Evolutionary conservation across 2,113 vertebrate species (phyloP), one percentile per base, ranked within the genome.

Genomic region (Chamaea fasciata): DNA sequence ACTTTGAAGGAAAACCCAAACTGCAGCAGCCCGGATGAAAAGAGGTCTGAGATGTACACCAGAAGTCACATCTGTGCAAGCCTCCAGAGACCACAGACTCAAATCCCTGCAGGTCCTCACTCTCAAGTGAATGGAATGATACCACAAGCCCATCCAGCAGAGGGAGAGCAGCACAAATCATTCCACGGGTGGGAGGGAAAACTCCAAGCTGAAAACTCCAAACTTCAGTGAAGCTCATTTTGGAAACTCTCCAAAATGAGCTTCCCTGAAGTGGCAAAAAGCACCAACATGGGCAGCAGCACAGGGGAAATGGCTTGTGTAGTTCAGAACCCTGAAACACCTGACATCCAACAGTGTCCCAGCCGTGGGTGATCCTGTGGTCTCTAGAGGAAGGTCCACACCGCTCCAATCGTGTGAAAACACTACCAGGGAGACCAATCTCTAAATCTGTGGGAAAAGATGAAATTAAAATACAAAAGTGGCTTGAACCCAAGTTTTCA

Each of bases 351-450:
- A 28, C 28, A 21, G 4, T 20, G 33, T 31, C 52, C 57, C 11
- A 23, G n/a, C 4, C 15, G 4, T 3, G 15, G 18, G 24, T 13
- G 4, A 6, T 21, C 41, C 50, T 30, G 41, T 3, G 11, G 68
- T 53, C 44, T 67, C 64, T 8, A 20, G 16, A 63, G 26, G 52
- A 84, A 79, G 20, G 33, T 35, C 41, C 16, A 2, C 1, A 1
- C 16, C 59, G 30, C 27, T 62, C 30, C 33, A 44, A 3, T 16
- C 21, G 31, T 4, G 18, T 4, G 5, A 77, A 71, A 56, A 82
- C 0, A 0, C 21, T 15, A 63, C 6, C 3, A 5, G 1, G 44
- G 65, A 59, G 21, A 73, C 5, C 27, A 50, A 12, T 7, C 24
- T 14, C 82, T 20, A 69, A 49, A 79, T 23, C 50, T 33, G 8